Evolutionary conservation across 2,888 invertebrate species (phyloP).

Genomic region (Lydus trimaculatus): DNA sequence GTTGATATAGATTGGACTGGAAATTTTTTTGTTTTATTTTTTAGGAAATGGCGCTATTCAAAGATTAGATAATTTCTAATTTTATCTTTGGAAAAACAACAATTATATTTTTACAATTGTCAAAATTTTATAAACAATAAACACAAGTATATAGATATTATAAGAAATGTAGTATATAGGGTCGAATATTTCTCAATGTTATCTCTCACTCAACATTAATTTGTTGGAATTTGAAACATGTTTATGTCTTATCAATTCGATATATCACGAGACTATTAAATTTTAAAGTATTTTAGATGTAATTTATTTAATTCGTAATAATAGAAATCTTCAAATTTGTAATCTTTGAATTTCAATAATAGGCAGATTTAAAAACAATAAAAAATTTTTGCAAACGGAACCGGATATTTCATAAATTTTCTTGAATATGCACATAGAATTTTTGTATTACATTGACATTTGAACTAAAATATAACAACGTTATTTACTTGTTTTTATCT

Average conservation of each 20-base stretch:
- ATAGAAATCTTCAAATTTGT: background rate
- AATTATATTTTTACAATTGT: background rate
- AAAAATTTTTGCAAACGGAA: background rate
- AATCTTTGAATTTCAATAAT: background rate
- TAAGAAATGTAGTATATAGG: no score
- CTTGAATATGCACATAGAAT: background rate
- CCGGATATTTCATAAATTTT: background rate
- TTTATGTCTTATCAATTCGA: background rate
- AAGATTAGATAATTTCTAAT: conserved; percentile 4
- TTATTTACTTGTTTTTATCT: conserved; percentile 6
- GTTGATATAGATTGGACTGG: background rate
- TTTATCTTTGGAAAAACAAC: conserved; percentile 1
- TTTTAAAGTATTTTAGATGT: background rate
- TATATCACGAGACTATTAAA: background rate
- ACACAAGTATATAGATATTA: background rate
- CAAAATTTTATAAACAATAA: background rate
- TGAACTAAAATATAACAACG: background rate
- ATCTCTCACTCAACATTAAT: background rate
- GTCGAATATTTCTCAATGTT: background rate
- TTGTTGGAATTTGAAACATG: conserved; percentile 1
- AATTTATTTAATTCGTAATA: background rate
- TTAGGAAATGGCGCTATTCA: background rate
- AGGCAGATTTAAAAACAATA: background rate
- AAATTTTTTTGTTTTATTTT: background rate
- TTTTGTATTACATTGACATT: background rate